Evolutionary conservation across 2,888 invertebrate species (phyloP).

Genomic region (Entomobrya multifasciata): DNA sequence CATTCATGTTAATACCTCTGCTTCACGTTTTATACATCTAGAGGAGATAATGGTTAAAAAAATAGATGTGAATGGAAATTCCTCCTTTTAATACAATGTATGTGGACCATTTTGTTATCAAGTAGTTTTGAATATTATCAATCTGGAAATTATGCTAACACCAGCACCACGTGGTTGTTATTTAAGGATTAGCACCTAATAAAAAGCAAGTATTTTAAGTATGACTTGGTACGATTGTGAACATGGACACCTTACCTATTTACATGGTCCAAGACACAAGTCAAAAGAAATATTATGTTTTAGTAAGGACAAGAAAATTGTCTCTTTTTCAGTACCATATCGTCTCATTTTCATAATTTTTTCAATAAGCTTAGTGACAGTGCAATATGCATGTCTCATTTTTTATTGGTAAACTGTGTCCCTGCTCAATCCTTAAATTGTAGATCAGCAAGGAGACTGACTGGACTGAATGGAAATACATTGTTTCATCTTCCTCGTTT

Average conservation of each 20-base stretch:
- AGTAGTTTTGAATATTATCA: neutral
- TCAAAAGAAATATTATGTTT: neutral
- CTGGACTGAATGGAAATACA: neutral
- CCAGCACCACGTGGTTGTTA: neutral
- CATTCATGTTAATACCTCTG: no score
- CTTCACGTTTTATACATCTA: no score
- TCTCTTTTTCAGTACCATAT: neutral
- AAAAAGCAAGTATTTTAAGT: slow-evolving; percentile 2
- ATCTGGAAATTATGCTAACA: neutral
- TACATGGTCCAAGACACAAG: neutral
- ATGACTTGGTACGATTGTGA: no score
- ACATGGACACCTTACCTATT: no score
- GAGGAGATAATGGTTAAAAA: no score
- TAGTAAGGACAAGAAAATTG: neutral
- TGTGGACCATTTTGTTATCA: neutral
- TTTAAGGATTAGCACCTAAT: neutral
- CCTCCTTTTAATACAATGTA: neutral
- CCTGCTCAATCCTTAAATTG: neutral
- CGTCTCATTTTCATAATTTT: slow-evolving; percentile 15
- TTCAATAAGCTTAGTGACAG: slow-evolving; percentile 9
- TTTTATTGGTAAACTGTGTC: slow-evolving; percentile 11
- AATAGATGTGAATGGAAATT: neutral
- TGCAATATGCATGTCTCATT: slow-evolving; percentile 23
- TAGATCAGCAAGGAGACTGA: neutral
- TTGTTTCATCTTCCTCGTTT: no score